These are phyloP conservation scores for Tachypleus tridentatus DNA, from an alignment of 1,140 invertebrate genomes.

Conservation along the genomic window DNA sequence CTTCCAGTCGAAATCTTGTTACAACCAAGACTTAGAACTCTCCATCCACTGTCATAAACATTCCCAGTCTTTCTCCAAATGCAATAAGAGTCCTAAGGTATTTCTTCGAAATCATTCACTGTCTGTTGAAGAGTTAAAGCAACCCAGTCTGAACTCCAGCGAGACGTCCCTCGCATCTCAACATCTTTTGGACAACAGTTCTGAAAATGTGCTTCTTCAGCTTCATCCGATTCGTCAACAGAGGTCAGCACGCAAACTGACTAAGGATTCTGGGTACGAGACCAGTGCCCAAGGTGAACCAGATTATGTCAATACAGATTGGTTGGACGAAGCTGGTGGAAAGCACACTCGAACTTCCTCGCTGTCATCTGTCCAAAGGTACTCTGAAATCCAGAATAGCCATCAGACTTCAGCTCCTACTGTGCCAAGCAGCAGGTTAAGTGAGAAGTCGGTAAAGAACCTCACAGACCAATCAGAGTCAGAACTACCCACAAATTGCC, in stretches of 20 bases:
- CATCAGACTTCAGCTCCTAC: too few species aligned
- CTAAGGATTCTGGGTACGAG: conserved; percentile 34
- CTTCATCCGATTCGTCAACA: neutral
- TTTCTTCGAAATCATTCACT: neutral
- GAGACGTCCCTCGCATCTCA: neutral
- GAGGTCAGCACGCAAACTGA: conserved; percentile 28
- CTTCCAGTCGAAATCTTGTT: neutral
- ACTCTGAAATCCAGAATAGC: too few species aligned
- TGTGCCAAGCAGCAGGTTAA: too few species aligned
- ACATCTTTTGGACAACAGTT: neutral
- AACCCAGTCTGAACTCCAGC: neutral
- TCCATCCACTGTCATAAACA: neutral
- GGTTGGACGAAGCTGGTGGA: conserved; percentile 10
- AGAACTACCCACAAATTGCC: too few species aligned
- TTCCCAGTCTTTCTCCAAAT: neutral
- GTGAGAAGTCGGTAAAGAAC: too few species aligned
- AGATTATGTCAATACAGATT: conserved; percentile 29
- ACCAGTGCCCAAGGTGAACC: conserved; percentile 28
- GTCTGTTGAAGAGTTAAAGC: neutral
- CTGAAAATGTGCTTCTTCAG: neutral
- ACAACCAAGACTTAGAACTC: neutral
- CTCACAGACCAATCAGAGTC: too few species aligned
- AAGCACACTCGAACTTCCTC: too few species aligned
- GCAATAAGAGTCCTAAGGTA: neutral
- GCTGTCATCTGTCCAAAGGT: too few species aligned